Conservation (phyloP, 2,113 vertebrate species). For the Mugil cephalus region DNA sequence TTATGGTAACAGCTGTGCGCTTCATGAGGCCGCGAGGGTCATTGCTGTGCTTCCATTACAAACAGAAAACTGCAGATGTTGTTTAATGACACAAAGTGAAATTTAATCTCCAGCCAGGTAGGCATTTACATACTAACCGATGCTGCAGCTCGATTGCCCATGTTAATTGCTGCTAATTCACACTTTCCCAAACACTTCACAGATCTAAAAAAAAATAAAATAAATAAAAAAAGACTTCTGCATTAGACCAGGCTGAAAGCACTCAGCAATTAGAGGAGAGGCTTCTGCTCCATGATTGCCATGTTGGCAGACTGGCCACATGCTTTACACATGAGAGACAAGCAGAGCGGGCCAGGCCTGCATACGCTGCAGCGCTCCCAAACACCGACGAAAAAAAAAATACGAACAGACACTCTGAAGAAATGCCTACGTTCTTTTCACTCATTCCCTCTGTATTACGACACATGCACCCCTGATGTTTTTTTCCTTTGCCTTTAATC, state of each 20-base stretch:
- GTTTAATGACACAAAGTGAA: slow-evolving; percentile 56
- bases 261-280: slow-evolving; percentile 33
- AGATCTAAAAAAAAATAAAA: background rate
- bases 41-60: slow-evolving; percentile 45
- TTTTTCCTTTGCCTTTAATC: slow-evolving; percentile 65
- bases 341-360: slow-evolving; percentile 23
- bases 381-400: slow-evolving; percentile 17
- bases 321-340: slow-evolving; percentile 56
- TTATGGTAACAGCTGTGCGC: slow-evolving; percentile 57
- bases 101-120: slow-evolving; percentile 23
- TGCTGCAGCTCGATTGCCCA: background rate
- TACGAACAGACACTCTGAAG: slow-evolving; percentile 17
- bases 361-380: slow-evolving; percentile 26
- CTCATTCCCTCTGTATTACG: slow-evolving; percentile 30
- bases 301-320: slow-evolving; percentile 60
- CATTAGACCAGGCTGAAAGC: slow-evolving; percentile 14
- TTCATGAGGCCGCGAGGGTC: slow-evolving; percentile 28
- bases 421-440: slow-evolving; percentile 6
- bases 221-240: background rate
- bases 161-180: slow-evolving; percentile 6
- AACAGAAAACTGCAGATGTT: slow-evolving; percentile 60
- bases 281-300: slow-evolving; percentile 49
- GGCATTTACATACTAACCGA: background rate
- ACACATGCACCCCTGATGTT: slow-evolving; percentile 51
- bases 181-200: slow-evolving; percentile 31